Evolutionary conservation across 2,888 invertebrate genomes (phyloP), one percentile per base, ranked within the genome.

Genomic region (Dorcus parallelipipedus): DNA sequence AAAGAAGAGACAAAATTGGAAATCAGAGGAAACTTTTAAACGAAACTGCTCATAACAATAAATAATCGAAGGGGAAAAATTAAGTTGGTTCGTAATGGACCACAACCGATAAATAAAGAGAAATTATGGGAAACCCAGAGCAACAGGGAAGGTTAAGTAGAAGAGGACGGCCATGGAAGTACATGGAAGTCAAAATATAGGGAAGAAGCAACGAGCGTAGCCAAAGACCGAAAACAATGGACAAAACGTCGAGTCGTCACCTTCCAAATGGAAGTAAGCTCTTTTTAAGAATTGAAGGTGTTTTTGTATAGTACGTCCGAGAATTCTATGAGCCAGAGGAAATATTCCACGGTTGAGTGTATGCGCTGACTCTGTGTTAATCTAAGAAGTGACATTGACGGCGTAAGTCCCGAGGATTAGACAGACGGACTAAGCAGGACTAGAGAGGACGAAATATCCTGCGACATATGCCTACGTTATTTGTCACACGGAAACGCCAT

Each of bases 351-450:
- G 10, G 42, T 42, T 14, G 45, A 10, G 20, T 45, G 17, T 20
- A 23, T 23, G 14, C 45, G 23, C 20, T 45, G 9, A 23, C 45
- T 45, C 45, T 10, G 20, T 23, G 45, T 23, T 45, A 45, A 45
- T 45, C 45, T 45, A 45, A 45, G 45, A 45, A 45, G 45, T 45
- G 45, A 45, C 45, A 45, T 45, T 45, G 45, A 45, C 45, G 45
- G 9, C 45, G 45, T 45, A 45, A 45, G 23, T 45, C 17, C 45
- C 45, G 8, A 9, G 45, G 45, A 45, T 45, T 45, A 45, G 23
- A 45, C 17, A 45, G 45, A 45, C 45, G 45, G 45, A 45, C 45
- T 45, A 45, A 45, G 45, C 45, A 45, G 45, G 45, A 45, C 45
- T 23, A 9, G n/a, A 23, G 23, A 45, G 45, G 45, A 45, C 45